phyloP scores from a whole-genome alignment of 2,797 vertebrate species.

The Enteromius anoplus region DNA sequence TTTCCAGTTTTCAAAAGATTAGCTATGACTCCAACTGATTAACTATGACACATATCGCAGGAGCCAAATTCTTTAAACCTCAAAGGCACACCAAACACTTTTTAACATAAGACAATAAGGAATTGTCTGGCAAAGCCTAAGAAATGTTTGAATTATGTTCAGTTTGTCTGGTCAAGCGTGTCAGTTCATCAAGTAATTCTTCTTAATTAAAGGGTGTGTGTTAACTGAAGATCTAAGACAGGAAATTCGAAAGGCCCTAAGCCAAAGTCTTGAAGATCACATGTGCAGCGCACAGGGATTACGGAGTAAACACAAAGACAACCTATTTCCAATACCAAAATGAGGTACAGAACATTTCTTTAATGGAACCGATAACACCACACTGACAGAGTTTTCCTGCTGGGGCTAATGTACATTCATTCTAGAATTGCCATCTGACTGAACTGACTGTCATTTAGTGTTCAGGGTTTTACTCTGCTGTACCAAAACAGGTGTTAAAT shows the following conservation, averaged over 20 bases:
- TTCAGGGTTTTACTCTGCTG: slow-evolving; percentile 19
- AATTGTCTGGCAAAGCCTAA: slow-evolving; percentile 40
- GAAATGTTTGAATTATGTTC: slow-evolving; percentile 24
- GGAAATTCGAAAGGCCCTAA: slow-evolving; percentile 26
- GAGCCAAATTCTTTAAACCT: slow-evolving; percentile 63
- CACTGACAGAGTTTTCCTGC: neutral
- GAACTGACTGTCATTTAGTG: neutral
- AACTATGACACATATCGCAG: slow-evolving; percentile 38
- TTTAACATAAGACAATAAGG: slow-evolving; percentile 56
- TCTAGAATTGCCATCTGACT: neutral
- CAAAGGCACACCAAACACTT: slow-evolving; percentile 63
- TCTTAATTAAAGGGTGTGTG: slow-evolving; percentile 46
- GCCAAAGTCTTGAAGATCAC: neutral
- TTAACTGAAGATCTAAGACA: slow-evolving; percentile 26
- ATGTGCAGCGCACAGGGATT: neutral
- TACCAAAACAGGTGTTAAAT: slow-evolving; percentile 62
- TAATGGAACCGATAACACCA: neutral
- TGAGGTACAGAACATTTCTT: neutral
- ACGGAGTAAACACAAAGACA: neutral
- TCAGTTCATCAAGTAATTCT: slow-evolving; percentile 36
- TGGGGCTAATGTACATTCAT: neutral
- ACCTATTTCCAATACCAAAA: slow-evolving; percentile 9
- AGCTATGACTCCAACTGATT: slow-evolving; percentile 28
- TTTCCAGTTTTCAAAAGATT: slow-evolving; percentile 34
- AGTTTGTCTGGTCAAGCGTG: slow-evolving; percentile 36